Evolutionary conservation across 2,797 vertebrate species (phyloP).

Genomic region (Cyclura pinguis): DNA sequence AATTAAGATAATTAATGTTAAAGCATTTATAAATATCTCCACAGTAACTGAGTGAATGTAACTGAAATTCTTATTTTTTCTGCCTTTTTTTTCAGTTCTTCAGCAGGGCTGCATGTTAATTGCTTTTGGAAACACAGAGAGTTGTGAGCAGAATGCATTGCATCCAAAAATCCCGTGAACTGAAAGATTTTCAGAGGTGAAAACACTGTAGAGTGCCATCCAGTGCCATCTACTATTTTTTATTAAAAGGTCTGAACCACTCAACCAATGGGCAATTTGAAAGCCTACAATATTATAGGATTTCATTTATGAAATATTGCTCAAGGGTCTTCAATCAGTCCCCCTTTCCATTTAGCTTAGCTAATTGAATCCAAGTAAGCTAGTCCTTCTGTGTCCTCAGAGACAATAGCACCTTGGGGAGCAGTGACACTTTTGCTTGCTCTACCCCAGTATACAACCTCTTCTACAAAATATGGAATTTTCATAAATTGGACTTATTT

Average conservation of each 20-base stretch:
- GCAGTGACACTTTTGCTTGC: background rate
- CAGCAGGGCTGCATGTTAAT: constrained; percentile 28
- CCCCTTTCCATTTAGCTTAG: background rate
- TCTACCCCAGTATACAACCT: background rate
- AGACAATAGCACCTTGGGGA: background rate
- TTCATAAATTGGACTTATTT: too few species aligned
- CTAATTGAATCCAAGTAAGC: background rate
- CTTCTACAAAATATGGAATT: too few species aligned
- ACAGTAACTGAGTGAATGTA: constrained; percentile 46
- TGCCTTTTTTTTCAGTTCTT: background rate
- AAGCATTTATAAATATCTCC: constrained; percentile 55
- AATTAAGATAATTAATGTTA: constrained; percentile 47
- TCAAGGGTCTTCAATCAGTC: background rate
- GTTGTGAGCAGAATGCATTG: constrained; percentile 1
- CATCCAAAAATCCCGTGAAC: background rate
- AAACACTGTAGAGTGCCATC: background rate
- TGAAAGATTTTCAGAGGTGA: background rate
- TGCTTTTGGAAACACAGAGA: background rate
- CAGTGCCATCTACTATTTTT: background rate
- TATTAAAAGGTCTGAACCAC: background rate
- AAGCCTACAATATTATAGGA: background rate
- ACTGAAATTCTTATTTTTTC: constrained; percentile 54
- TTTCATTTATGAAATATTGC: background rate
- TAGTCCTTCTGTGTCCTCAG: background rate
- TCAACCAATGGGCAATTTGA: background rate